Base-by-base conservation (phyloP, 2,888 invertebrate genomes). In the Physocephala rufipes region DNA sequence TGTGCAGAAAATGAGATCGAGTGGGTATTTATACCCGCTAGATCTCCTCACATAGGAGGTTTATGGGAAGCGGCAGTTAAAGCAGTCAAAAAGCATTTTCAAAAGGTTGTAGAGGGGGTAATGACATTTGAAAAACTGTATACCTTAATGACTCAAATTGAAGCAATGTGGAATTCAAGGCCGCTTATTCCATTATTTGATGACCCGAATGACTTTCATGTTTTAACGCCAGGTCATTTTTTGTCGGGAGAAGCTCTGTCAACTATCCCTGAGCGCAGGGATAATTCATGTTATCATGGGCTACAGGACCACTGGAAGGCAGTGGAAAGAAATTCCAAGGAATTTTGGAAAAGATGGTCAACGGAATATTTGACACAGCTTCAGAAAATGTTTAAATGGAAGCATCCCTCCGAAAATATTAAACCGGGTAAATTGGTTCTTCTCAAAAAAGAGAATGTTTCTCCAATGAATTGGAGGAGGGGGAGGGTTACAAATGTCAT, bases 181-280 rank as follows among this genome's bases (percentile, higher is more conserved):
- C 67, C 53, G 15, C 30, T 55, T 9, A 36, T 26, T 30, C 28
- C 28, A 15, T 12, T 30, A 3, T 55, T 43, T 16, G 43, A 12
- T 28, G 55, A 55, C 30, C 36, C 53, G 28, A 66, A 43, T 55
- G 55, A 66, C 21, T 36, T 66, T n/a, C 13, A 21, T 13, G 53
- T 43, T 9, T 28, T 55, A 16, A 66, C 66, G 19, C 66, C 66
- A n/a, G 66, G 66, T 36, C 21, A 55, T 24, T 66, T 66, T 30
- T 43, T 66, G 28, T 28, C 28, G n/a, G 66, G 66, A 15, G 53
- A 66, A 28, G 15, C 28, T 15, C 19, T 66, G 36, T 49, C 28
- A 47, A 47, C 47, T 47, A 47, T 47, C 16, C 4, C 19, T 49
- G 49, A 5, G n/a, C 9, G 49, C 19, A 12, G 49, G 5, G 59